A percentile compares a stretch with the other conserved stretches of the same genome.
These are phyloP conservation scores for Cercocebus atys DNA, from an alignment of 2,113 vertebrate species.

Conservation along the genomic window DNA sequence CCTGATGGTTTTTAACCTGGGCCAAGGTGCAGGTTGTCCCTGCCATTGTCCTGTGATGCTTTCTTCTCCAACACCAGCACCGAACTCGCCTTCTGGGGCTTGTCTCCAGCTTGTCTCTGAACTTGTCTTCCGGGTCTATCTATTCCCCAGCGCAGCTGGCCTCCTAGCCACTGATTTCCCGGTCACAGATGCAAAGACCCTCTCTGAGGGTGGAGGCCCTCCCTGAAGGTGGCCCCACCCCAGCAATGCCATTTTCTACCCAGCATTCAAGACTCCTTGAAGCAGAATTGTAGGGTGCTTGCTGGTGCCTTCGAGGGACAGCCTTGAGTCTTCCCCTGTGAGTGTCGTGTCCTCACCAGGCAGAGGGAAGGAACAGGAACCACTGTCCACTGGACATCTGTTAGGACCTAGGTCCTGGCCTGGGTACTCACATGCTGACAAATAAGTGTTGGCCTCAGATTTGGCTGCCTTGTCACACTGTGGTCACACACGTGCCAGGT, in stretches of 20 bases:
- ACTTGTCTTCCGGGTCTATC: not conserved
- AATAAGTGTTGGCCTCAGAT: not conserved
- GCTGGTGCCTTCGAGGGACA: accelerated
- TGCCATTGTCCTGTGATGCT: accelerated
- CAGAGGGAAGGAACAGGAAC: not conserved
- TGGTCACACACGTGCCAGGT: not conserved
- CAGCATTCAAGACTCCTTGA: not conserved
- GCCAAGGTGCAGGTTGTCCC: accelerated
- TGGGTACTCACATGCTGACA: not conserved
- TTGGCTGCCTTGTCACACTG: not conserved
- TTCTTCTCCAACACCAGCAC: not conserved
- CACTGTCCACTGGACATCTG: not conserved
- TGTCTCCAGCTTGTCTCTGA: not conserved
- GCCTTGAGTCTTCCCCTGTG: not conserved
- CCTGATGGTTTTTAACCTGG: not conserved
- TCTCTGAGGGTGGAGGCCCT: accelerated
- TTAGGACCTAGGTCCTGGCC: not conserved
- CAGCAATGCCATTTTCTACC: not conserved
- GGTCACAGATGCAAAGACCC: not conserved
- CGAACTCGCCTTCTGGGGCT: not conserved
- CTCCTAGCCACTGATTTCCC: not conserved
- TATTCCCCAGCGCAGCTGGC: not conserved
- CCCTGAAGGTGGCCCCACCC: not conserved
- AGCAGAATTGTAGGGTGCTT: not conserved
- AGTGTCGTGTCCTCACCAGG: not conserved